These are phyloP conservation scores for Benitochromis conjunctus DNA, from an alignment of 2,113 vertebrate genomes.

Conservation along the genomic window DNA sequence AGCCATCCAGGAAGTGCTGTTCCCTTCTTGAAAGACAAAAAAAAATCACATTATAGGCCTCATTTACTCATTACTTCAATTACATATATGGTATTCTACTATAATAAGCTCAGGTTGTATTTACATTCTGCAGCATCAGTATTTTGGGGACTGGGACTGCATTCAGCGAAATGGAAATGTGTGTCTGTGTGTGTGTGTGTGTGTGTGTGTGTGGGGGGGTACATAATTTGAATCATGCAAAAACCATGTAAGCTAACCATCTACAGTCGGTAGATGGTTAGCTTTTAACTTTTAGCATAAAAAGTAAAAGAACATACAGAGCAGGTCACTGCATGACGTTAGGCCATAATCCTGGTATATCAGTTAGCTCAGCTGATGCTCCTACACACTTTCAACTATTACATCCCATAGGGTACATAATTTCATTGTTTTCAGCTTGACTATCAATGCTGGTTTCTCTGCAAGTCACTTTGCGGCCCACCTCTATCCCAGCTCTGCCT, in stretches of 20 bases:
- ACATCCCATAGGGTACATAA: neutral
- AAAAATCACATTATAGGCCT: neutral
- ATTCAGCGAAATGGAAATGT: neutral
- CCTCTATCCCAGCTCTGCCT: neutral
- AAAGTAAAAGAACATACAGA: neutral
- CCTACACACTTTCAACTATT: neutral
- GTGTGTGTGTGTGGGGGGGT: too few relatives aligned
- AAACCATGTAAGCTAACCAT: too few relatives aligned
- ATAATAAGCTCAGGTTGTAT: neutral
- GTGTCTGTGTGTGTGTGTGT: too few relatives aligned
- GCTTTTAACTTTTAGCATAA: neutral
- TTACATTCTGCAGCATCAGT: neutral
- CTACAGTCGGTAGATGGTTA: too few relatives aligned
- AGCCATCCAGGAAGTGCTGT: neutral
- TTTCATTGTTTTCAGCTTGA: neutral
- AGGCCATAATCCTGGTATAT: neutral
- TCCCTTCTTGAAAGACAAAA: neutral
- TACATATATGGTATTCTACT: neutral
- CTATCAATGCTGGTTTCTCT: neutral
- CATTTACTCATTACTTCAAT: neutral
- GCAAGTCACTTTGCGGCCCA: neutral
- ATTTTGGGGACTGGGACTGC: neutral
- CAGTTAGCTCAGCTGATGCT: neutral
- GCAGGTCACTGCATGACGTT: neutral
- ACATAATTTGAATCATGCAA: too few relatives aligned